These are phyloP conservation scores for Passer domesticus DNA, from an alignment of 2,113 vertebrate genomes.

Conservation along the genomic window DNA sequence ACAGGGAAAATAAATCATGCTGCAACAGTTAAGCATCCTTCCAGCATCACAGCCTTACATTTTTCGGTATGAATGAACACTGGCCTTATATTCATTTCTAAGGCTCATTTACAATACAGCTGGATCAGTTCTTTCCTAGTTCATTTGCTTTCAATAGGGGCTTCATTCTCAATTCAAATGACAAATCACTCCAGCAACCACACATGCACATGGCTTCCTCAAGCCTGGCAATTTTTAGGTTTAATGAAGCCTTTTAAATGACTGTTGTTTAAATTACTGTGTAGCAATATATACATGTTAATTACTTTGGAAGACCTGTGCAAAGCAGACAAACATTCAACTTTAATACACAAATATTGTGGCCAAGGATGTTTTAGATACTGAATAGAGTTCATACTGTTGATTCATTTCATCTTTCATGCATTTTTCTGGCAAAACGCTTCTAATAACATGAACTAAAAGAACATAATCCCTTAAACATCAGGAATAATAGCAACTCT, in stretches of 20 bases:
- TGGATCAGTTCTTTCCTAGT: neutral
- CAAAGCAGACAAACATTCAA: neutral
- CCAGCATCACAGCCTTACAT: neutral
- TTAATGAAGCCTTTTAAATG: neutral
- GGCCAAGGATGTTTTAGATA: neutral
- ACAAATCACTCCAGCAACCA: neutral
- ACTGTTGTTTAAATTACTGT: neutral
- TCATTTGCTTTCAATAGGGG: neutral
- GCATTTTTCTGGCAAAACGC: conserved; percentile 9
- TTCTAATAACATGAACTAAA: conserved; percentile 19
- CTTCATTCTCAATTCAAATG: conserved; percentile 6
- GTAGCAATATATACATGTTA: neutral
- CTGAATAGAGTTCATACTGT: neutral
- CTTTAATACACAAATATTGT: neutral
- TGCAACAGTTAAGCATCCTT: neutral
- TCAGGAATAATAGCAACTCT: conserved; percentile 5
- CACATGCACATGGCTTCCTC: neutral
- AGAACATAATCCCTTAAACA: conserved; percentile 42
- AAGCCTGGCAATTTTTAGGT: neutral
- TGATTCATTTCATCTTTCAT: neutral
- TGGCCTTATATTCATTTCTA: neutral
- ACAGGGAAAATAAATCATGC: neutral
- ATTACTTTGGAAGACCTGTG: neutral
- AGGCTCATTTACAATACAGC: neutral
- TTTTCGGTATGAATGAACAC: conserved; percentile 1